phyloP scores from a whole-genome alignment of 2,888 invertebrate species.

The Cerceris ruficornis region DNA sequence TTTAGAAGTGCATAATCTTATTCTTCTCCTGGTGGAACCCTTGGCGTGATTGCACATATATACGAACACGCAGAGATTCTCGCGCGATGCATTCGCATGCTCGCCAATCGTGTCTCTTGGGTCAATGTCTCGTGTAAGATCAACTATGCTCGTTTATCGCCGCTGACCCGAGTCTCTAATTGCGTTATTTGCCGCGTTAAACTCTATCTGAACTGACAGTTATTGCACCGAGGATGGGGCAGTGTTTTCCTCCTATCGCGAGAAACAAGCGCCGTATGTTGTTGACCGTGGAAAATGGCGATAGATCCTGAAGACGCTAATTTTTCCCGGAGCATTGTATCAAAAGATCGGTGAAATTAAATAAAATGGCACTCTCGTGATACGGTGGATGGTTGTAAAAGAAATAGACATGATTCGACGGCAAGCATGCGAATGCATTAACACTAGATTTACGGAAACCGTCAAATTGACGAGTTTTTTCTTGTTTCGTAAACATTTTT shows the following conservation, averaged over 20 bases:
- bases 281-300: too few species aligned
- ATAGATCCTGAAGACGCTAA: neutral
- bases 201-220: slow-evolving; percentile 15
- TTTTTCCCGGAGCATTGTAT: neutral
- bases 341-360: neutral
- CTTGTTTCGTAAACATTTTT: too few species aligned
- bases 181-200: slow-evolving; percentile 38
- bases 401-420: too few species aligned
- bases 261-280: slow-evolving; percentile 3
- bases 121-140: slow-evolving; percentile 52
- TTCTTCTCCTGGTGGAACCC: slow-evolving; percentile 21
- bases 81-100: neutral
- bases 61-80: neutral
- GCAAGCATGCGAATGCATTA: too few species aligned
- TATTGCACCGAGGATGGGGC: neutral
- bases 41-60: neutral
- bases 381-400: too few species aligned
- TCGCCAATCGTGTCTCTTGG: slow-evolving; percentile 15
- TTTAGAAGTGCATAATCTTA: slow-evolving; percentile 62
- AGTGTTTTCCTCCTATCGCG: slow-evolving; percentile 17
- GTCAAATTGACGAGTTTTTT: too few species aligned
- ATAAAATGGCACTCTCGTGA: too few species aligned
- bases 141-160: slow-evolving; percentile 45
- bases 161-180: slow-evolving; percentile 40
- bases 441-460: too few species aligned